These are phyloP conservation scores for Seriola quinqueradiata DNA, from an alignment of 2,113 vertebrate genomes.

Conservation along the genomic window DNA sequence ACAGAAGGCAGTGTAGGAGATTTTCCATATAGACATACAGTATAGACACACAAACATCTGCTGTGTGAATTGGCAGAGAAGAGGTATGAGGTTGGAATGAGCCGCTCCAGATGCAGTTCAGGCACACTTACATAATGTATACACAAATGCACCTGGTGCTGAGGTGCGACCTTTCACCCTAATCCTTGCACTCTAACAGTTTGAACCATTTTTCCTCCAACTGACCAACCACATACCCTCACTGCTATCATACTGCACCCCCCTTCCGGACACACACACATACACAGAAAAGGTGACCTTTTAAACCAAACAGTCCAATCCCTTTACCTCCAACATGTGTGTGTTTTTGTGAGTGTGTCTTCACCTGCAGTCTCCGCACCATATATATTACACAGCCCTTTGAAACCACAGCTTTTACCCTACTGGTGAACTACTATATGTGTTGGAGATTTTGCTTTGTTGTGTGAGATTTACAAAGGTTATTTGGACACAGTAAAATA, in stretches of 20 bases:
- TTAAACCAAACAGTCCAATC: constrained; percentile 36
- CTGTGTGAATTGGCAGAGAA: constrained; percentile 32
- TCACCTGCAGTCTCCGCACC: neutral
- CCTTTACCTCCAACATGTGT: neutral
- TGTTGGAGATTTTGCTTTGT: too few relatives aligned
- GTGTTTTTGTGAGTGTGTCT: neutral
- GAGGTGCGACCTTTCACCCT: constrained; percentile 52
- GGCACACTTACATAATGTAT: constrained; percentile 26
- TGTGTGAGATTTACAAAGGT: too few relatives aligned
- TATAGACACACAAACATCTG: constrained; percentile 10
- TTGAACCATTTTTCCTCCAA: constrained; percentile 52
- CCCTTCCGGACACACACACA: constrained; percentile 16
- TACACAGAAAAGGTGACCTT: constrained; percentile 14
- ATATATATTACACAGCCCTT: constrained; percentile 3
- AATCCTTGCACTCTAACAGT: constrained; percentile 51
- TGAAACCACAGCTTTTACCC: neutral
- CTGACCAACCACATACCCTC: constrained; percentile 34
- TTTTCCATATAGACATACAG: constrained; percentile 1
- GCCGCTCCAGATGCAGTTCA: constrained; percentile 27
- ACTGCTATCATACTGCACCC: neutral
- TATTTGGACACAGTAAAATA: too few relatives aligned
- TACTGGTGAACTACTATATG: neutral
- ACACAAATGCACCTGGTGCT: constrained; percentile 36
- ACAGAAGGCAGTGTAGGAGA: neutral
- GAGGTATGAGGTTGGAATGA: constrained; percentile 2